Conservation (phyloP, 2,888 invertebrate genomes). For the Cyaniris semiargus region DNA sequence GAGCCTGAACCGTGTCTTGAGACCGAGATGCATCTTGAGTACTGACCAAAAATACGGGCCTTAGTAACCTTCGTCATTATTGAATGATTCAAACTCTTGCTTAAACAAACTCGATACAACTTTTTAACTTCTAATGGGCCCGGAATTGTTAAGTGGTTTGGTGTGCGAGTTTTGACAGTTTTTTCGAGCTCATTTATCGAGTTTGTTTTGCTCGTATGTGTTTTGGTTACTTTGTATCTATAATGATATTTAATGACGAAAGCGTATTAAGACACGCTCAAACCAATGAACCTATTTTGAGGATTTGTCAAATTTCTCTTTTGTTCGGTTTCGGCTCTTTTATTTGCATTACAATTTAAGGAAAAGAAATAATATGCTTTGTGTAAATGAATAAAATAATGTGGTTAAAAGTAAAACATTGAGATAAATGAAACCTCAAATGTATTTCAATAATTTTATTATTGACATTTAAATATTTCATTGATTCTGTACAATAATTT, state of each 20-base stretch:
- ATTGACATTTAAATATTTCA: slow-evolving; percentile 66
- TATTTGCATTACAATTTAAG: too few species aligned
- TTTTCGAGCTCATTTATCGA: not conserved
- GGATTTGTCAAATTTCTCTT: too few species aligned
- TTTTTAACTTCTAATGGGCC: not conserved
- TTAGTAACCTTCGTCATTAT: not conserved
- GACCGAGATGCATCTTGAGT: too few species aligned
- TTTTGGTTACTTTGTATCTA: not conserved
- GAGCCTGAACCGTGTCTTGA: too few species aligned
- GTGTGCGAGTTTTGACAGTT: not conserved
- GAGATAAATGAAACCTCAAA: slow-evolving; percentile 22
- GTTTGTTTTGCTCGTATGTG: not conserved
- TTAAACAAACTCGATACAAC: not conserved
- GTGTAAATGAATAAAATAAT: too few species aligned
- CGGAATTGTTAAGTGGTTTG: not conserved
- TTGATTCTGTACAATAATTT: slow-evolving; percentile 65
- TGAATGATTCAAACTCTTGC: not conserved
- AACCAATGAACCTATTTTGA: too few species aligned
- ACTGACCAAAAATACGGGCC: too few species aligned
- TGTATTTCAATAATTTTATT: slow-evolving; percentile 46
- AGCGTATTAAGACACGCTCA: too few species aligned
- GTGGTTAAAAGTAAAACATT: not conserved
- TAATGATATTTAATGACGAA: not conserved
- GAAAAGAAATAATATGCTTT: too few species aligned
- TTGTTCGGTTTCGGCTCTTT: too few species aligned